Evolutionary conservation across 2,888 invertebrate genomes (phyloP).

Genomic region (Drosophila flavopinicola): DNA sequence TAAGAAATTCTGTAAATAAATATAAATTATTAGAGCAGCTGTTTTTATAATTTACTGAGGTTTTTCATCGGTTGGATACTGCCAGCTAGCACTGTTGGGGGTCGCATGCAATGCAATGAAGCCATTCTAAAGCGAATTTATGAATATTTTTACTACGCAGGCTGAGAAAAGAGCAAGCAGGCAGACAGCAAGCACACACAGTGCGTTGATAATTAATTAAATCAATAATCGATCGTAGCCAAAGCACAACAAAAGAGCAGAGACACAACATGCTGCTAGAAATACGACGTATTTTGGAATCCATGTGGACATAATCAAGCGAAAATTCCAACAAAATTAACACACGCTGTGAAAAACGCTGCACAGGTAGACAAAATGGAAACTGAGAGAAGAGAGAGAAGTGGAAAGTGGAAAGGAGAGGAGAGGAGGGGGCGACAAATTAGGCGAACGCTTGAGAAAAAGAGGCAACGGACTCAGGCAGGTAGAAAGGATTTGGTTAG

Average conservation of each 20-base stretch:
- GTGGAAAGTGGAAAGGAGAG: too few relatives aligned
- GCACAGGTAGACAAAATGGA: constrained; percentile 51
- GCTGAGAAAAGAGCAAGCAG: constrained; percentile 17
- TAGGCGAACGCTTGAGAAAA: constrained; percentile 52
- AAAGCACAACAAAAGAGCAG: constrained; percentile 46
- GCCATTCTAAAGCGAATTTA: constrained; percentile 52
- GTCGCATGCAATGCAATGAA: constrained; percentile 44
- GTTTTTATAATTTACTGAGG: constrained; percentile 11
- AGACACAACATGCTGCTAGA: constrained; percentile 40
- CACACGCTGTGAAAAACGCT: constrained; percentile 68
- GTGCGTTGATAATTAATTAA: constrained; percentile 78
- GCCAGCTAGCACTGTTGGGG: constrained; percentile 25
- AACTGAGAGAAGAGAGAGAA: constrained; percentile 4
- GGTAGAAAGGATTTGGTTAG: constrained; percentile 49
- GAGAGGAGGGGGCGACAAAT: constrained; percentile 70
- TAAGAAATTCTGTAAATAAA: not conserved
- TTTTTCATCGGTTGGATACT: not conserved
- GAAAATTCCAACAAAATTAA: constrained; percentile 69
- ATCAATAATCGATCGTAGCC: constrained; percentile 73
- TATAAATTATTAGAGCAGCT: constrained; percentile 24
- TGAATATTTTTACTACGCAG: constrained; percentile 33
- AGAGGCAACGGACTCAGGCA: constrained; percentile 26
- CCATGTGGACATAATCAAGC: constrained; percentile 78
- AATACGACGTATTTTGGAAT: constrained; percentile 42
- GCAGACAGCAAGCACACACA: constrained; percentile 53